phyloP scores from a whole-genome alignment of 2,888 invertebrate genomes.

The Caenorhabditis sp. region DNA sequence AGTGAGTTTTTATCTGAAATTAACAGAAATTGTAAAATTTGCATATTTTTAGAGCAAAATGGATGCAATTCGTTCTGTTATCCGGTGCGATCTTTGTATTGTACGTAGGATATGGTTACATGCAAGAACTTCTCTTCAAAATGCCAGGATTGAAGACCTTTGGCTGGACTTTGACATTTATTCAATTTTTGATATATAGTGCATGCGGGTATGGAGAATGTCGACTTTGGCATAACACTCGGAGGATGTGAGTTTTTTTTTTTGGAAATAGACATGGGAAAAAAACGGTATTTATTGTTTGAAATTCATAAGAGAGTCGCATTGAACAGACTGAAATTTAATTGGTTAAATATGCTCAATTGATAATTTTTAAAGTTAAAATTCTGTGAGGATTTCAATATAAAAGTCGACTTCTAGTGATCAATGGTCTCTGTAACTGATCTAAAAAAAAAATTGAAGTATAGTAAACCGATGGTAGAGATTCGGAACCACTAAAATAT shows the following conservation, averaged over 20 bases:
- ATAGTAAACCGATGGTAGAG: too few species aligned
- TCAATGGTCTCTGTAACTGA: too few species aligned
- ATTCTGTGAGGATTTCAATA: too few species aligned
- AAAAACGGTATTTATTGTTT: not conserved
- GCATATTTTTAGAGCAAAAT: slow-evolving; percentile 52
- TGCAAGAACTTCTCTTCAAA: slow-evolving; percentile 86
- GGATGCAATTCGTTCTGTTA: slow-evolving; percentile 76
- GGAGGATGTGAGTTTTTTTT: slow-evolving; percentile 72
- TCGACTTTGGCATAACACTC: slow-evolving; percentile 74
- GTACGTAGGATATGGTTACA: slow-evolving; percentile 88
- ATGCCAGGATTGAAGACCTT: slow-evolving; percentile 87
- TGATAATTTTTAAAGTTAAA: too few species aligned
- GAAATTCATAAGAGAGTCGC: not conserved
- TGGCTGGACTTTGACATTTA: slow-evolving; percentile 89
- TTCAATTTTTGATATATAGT: slow-evolving; percentile 88
- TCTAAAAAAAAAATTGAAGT: too few species aligned
- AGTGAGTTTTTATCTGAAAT: slow-evolving; percentile 29
- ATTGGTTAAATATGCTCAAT: too few species aligned
- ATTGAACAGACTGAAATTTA: too few species aligned
- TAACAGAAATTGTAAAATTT: not conserved
- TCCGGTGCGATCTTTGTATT: slow-evolving; percentile 84
- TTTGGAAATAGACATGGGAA: not conserved
- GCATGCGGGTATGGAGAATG: slow-evolving; percentile 83
- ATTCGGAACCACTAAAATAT: too few species aligned
- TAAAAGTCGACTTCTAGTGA: too few species aligned